Conservation (phyloP, 2,797 vertebrate genomes). For the Pantherophis vulpinus region DNA sequence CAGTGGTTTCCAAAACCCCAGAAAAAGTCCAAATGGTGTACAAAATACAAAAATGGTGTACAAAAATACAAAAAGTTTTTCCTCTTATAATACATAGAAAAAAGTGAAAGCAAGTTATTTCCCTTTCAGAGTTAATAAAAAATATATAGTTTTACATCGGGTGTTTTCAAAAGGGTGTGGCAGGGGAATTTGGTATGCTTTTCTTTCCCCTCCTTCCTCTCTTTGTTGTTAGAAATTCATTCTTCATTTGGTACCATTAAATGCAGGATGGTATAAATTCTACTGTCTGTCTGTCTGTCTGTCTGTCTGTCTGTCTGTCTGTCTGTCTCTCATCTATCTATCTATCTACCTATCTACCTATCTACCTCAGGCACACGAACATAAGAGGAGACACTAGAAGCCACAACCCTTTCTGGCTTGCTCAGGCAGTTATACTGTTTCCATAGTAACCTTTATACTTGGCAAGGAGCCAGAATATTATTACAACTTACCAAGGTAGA, state of each 20-base stretch:
- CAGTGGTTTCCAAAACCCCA: background rate
- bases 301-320: too few species aligned
- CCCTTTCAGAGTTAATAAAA: background rate
- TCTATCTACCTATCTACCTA: background rate
- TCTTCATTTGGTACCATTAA: background rate
- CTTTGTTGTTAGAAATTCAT: background rate
- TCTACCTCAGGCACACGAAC: background rate
- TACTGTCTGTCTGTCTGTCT: background rate
- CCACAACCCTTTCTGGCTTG: constrained; percentile 19
- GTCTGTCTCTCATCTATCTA: too few species aligned
- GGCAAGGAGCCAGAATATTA: constrained; percentile 63
- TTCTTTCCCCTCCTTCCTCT: background rate
- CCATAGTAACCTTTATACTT: constrained; percentile 63
- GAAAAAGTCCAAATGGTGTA: background rate
- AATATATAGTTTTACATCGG: background rate
- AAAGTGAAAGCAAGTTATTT: background rate
- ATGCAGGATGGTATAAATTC: background rate
- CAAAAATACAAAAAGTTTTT: background rate
- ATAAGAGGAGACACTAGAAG: background rate
- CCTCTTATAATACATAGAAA: background rate
- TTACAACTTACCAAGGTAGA: constrained; percentile 45
- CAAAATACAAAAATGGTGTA: background rate
- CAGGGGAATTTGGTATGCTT: too few species aligned
- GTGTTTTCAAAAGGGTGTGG: background rate
- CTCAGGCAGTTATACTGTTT: constrained; percentile 61